Conservation (phyloP, 2,888 invertebrate genomes). For the Caenorhabditis parvicauda region DNA sequence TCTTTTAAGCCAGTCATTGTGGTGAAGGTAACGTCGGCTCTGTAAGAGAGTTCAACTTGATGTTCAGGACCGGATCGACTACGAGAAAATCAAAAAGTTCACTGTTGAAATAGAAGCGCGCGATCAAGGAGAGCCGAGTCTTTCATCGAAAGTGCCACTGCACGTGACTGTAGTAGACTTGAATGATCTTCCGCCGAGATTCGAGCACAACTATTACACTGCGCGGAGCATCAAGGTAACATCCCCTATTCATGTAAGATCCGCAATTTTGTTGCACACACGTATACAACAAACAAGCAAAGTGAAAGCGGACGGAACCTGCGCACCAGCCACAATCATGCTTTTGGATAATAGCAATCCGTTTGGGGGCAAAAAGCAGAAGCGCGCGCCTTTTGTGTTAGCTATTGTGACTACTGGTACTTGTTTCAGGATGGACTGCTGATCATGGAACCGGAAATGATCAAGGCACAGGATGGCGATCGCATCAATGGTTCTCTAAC, state of each 20-base stretch:
- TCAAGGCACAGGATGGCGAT: conserved; percentile 52
- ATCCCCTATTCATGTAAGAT: neutral
- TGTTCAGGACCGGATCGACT: conserved; percentile 48
- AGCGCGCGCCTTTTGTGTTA: no score
- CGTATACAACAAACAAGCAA: no score
- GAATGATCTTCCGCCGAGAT: conserved; percentile 55
- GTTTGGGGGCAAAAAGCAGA: no score
- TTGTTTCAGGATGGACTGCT: conserved; percentile 39
- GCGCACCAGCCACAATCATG: neutral
- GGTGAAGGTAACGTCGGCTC: conserved; percentile 25
- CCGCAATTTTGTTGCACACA: neutral
- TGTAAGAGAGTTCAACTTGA: neutral
- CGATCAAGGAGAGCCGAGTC: conserved; percentile 48
- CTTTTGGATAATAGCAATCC: neutral
- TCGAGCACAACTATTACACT: conserved; percentile 45
- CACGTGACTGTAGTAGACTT: conserved; percentile 48
- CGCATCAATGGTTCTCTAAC: conserved; percentile 48
- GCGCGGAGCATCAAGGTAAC: conserved; percentile 39
- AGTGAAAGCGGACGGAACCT: no score
- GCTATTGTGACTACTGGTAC: conserved; percentile 11
- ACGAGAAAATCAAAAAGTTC: conserved; percentile 50
- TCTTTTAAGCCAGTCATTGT: conserved; percentile 50
- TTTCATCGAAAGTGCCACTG: conserved; percentile 38
- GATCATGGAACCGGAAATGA: conserved; percentile 44
- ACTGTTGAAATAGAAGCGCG: conserved; percentile 49